Base-by-base conservation (phyloP, 53 echinoderm and acorn worm species). In the Paracentrotus lividus region DNA sequence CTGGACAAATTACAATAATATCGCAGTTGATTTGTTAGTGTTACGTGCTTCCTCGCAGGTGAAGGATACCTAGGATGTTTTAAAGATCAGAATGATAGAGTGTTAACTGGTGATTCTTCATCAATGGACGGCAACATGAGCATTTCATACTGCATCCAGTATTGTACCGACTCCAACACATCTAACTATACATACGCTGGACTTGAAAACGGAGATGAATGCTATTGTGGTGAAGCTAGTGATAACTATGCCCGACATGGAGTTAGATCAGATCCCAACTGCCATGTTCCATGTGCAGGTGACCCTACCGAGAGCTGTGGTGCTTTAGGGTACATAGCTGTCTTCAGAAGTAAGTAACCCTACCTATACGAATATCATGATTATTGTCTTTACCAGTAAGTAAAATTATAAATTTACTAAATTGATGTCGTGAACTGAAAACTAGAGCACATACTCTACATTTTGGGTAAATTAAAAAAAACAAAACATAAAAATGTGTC, bases 301-400 rank as follows among this genome's bases (percentile, higher is more conserved):
- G 36, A 56, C 36, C 23, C 16, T 36, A 87, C 34, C 55, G 87
- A 87, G 29, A 87, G 87, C 87, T 87, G 87, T 49, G 87, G 87
- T 33, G 87, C 33, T 4, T 2, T 7, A 34, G 31, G 12, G 13
- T 34, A 52, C 34, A 87, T 87, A 49, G 87, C 87, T 29, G 87
- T 87, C 54, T 87, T 87, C 34, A 52, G 21, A 56, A 34, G 87
- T 87, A 5, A 55, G 87, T 87, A 40, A 1, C 14, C 7, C 54
- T 54, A 54, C 18, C 18, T n/a, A n/a, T n/a, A n/a, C n/a, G n/a
- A n/a, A n/a, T n/a, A n/a, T n/a, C n/a, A n/a, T n/a, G n/a, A n/a
- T n/a, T n/a, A n/a, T n/a, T n/a, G n/a, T n/a, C n/a, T n/a, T n/a
- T n/a, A n/a, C n/a, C n/a, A n/a, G n/a, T n/a, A n/a, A n/a, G n/a